These are phyloP conservation scores for Protomyctophum bolini DNA, from an alignment of 2,113 vertebrate genomes.

Conservation along the genomic window DNA sequence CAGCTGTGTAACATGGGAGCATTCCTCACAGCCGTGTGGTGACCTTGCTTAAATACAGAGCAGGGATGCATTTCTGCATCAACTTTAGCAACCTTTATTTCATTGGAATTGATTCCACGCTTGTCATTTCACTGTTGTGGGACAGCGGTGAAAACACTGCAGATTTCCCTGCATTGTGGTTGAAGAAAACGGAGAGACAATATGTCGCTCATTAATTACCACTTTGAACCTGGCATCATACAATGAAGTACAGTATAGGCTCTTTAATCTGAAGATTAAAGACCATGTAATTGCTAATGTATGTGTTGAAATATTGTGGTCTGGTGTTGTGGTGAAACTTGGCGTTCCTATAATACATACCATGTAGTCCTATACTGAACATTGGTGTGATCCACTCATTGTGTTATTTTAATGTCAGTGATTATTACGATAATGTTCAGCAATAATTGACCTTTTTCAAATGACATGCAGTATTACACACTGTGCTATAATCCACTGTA, in stretches of 20 bases:
- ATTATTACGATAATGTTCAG: constrained; percentile 44
- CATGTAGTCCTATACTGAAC: constrained; percentile 4
- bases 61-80: not conserved
- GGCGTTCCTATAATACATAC: not conserved
- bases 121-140: not conserved
- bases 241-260: too few relatives aligned
- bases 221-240: too few relatives aligned
- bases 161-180: not conserved
- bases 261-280: too few relatives aligned
- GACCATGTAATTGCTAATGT: not conserved
- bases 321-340: not conserved
- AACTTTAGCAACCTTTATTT: not conserved
- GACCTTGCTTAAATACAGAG: not conserved
- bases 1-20: not conserved
- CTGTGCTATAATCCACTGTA: not conserved
- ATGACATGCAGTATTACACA: constrained; percentile 10
- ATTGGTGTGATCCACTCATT: constrained; percentile 41
- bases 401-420: constrained; percentile 58
- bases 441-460: constrained; percentile 48
- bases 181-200: not conserved
- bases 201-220: not conserved
- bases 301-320: not conserved
- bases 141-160: not conserved
- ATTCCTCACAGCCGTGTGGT: too few relatives aligned
- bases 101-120: not conserved